Percentiles rank a stretch among this genome's conserved stretches.
Conservation (phyloP, 92 coral and sea anemone species). For the Chrysogorgia sp. region DNA sequence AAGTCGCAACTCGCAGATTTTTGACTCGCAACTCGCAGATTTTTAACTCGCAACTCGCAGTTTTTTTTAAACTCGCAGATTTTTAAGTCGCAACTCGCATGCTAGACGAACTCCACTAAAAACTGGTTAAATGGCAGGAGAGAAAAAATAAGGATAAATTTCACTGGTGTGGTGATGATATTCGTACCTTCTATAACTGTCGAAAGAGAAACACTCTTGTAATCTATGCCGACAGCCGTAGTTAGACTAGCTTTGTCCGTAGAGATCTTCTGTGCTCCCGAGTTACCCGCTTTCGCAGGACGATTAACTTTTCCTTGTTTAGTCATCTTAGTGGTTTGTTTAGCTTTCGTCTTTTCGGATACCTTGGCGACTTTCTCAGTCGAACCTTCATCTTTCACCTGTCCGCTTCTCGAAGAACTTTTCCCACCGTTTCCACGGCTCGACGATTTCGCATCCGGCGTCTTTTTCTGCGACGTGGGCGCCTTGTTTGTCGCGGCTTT, state of each 20-base stretch:
- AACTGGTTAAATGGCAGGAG: too few relatives aligned
- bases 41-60: too few relatives aligned
- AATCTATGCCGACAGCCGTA: not conserved
- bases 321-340: not conserved
- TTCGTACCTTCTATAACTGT: not conserved
- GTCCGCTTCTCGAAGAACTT: slow-evolving; percentile 9
- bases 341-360: slow-evolving; percentile 1
- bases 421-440: slow-evolving; percentile 12
- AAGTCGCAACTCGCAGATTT: too few relatives aligned
- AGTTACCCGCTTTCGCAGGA: not conserved
- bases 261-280: not conserved
- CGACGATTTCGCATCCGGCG: slow-evolving; percentile 13
- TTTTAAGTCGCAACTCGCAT: too few relatives aligned
- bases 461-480: slow-evolving; percentile 10
- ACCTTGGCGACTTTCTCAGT: slow-evolving; percentile 1
- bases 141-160: too few relatives aligned
- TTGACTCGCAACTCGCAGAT: too few relatives aligned
- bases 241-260: not conserved
- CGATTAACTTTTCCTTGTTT: slow-evolving; percentile 35
- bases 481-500: slow-evolving; percentile 33
- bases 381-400: not conserved
- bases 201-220: not conserved
- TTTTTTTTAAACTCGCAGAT: too few relatives aligned
- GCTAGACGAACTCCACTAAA: too few relatives aligned
- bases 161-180: too few relatives aligned